These are phyloP conservation scores for Pipistrellus nathusii DNA, from an alignment of 2,797 vertebrate genomes.

Conservation along the genomic window DNA sequence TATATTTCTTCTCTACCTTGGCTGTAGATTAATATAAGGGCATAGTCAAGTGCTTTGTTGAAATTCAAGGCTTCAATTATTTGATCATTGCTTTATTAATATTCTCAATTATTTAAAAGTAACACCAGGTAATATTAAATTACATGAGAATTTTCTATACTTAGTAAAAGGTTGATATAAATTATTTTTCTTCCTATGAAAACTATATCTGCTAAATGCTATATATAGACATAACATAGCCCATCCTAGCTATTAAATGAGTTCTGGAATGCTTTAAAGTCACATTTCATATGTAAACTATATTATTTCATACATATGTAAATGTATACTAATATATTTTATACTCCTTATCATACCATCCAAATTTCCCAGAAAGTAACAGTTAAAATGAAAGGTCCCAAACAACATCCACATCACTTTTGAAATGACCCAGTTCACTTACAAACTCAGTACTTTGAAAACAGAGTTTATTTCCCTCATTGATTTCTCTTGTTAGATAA, in stretches of 20 bases:
- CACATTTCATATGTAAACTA: neutral
- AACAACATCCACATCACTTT: neutral
- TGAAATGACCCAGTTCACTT: neutral
- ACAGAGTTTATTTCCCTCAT: neutral
- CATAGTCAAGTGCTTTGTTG: neutral
- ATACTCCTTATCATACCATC: neutral
- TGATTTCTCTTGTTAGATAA: slow-evolving; percentile 15
- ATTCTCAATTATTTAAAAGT: neutral
- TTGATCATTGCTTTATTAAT: neutral
- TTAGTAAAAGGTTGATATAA: neutral
- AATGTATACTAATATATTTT: neutral
- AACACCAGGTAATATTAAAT: neutral
- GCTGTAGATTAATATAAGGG: neutral
- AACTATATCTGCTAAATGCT: neutral
- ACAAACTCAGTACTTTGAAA: slow-evolving; percentile 1
- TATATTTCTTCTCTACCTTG: neutral
- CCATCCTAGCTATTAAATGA: neutral
- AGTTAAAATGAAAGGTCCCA: neutral
- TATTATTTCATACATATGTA: neutral
- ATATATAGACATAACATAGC: neutral
- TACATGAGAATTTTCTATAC: neutral
- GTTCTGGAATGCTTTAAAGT: neutral
- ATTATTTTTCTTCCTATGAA: neutral
- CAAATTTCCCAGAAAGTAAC: slow-evolving; percentile 12
- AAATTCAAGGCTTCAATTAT: slow-evolving; percentile 5